Base-by-base conservation (phyloP, 2,113 vertebrate genomes). In the Heliornis fulica region DNA sequence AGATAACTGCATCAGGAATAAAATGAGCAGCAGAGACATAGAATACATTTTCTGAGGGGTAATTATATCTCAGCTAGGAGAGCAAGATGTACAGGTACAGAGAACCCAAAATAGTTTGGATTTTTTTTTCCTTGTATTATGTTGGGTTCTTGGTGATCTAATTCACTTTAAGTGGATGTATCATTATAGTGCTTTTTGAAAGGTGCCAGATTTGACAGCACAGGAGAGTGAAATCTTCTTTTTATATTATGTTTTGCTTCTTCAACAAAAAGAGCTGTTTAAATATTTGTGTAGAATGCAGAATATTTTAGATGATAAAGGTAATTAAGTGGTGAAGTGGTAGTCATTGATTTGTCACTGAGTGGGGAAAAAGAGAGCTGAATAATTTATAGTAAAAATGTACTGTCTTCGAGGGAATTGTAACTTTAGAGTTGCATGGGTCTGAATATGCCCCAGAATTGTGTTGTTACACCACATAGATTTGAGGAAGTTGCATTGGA, bases 241-340 rank as follows among this genome's bases (percentile, higher is more conserved):
- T 97, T 96, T 84, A 84, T 93, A 93, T 89, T 94, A 90, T 74
- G 95, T 96, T 96, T 96, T 95, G 45, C 87, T 95, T 89, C 92
- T 85, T 96, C 93, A 94, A 88, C 91, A 94, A 93, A 97, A 96
- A 92, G 87, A 77, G 28, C 64, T 79, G 93, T 94, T 96, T 90
- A 96, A 91, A 92, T 94, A 95, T 97, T 97, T 97, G 96, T 96
- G 65, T 78, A 32, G 96, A 97, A 96, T 96, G 70, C 82, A 94
- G 69, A 87, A 12, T 97, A 94, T 96, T 97, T 98, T 93, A 97
- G 74, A 70, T 87, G 23, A 96, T 66, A 95, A 89, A 83, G 94
- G 97, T 93, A 97, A 97, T 96, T 97, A 95, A 93, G 61, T 93
- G 82, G 65, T 96, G 81, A 92, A 96, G 90, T 94, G 63, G 80